A percentile compares a stretch with the other conserved stretches of the same genome.
Evolutionary conservation across 2,888 invertebrate species (phyloP).

Genomic region (Xanthostigma xanthostigma): DNA sequence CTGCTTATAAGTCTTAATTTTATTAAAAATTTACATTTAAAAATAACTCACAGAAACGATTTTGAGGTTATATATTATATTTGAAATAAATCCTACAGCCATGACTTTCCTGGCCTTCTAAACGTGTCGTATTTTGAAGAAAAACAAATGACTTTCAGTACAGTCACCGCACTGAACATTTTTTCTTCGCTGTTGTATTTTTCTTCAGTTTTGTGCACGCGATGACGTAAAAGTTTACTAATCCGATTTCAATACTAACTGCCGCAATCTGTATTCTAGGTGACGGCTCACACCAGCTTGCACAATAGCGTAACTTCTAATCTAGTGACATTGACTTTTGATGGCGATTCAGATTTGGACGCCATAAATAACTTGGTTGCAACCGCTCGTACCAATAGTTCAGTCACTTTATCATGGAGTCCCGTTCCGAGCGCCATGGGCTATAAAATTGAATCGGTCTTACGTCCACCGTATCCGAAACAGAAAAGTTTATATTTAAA

Average conservation of each 20-base stretch:
- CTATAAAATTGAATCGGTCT: slow-evolving; percentile 37
- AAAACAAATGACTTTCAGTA: too few relatives aligned
- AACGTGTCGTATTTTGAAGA: too few relatives aligned
- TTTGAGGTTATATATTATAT: too few relatives aligned
- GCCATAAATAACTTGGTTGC: slow-evolving; percentile 39
- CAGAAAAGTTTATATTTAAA: slow-evolving; percentile 30
- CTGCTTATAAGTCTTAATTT: too few relatives aligned
- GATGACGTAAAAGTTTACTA: neutral
- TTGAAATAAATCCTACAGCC: too few relatives aligned
- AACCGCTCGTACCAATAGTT: slow-evolving; percentile 31
- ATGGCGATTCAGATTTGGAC: slow-evolving; percentile 47
- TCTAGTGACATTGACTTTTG: slow-evolving; percentile 41
- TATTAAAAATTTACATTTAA: too few relatives aligned
- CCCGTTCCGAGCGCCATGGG: slow-evolving; percentile 39
- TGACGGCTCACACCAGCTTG: slow-evolving; percentile 47
- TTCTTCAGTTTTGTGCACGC: neutral
- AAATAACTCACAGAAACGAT: too few relatives aligned
- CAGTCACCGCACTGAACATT: too few relatives aligned
- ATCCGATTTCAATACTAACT: neutral
- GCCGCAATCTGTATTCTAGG: slow-evolving; percentile 25
- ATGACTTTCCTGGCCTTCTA: too few relatives aligned
- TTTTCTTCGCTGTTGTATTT: too few relatives aligned
- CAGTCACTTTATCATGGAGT: slow-evolving; percentile 46
- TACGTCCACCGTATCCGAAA: slow-evolving; percentile 39
- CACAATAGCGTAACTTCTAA: slow-evolving; percentile 45